phyloP scores from a whole-genome alignment of 2,113 vertebrate species.

The Triplophysa siluroides region DNA sequence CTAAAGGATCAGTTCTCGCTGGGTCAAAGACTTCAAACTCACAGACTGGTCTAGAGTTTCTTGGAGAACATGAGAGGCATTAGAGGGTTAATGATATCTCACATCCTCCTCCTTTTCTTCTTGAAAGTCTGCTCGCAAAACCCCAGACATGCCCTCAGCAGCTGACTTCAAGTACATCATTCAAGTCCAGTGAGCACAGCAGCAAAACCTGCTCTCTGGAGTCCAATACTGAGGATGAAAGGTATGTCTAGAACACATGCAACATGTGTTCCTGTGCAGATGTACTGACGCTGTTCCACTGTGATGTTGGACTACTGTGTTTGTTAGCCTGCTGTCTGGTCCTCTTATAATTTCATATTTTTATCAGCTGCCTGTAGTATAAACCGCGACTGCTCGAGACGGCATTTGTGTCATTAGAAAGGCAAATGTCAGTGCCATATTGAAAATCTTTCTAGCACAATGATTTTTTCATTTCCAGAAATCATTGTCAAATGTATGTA shows the following conservation, averaged over 20 bases:
- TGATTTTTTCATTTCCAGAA: background rate
- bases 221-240: slow-evolving; percentile 38
- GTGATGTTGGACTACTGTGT: background rate
- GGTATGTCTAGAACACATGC: slow-evolving; percentile 35
- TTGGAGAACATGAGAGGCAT: slow-evolving; percentile 20
- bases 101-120: slow-evolving; percentile 6
- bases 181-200: background rate
- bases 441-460: background rate
- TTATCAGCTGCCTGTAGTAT: background rate
- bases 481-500: too few species aligned
- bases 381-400: background rate
- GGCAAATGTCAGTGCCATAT: background rate
- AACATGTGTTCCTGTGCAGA: slow-evolving; percentile 24
- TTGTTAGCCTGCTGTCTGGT: background rate
- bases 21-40: slow-evolving; percentile 10
- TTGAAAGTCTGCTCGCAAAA: background rate
- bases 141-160: slow-evolving; percentile 21
- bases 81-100: slow-evolving; percentile 25
- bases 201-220: slow-evolving; percentile 18
- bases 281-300: background rate
- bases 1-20: slow-evolving; percentile 13
- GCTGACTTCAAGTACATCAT: background rate
- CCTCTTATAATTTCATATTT: background rate
- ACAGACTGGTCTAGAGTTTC: slow-evolving; percentile 33
- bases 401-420: background rate